Base-by-base conservation (phyloP, 2,888 invertebrate genomes). In the Euplexia lucipara region DNA sequence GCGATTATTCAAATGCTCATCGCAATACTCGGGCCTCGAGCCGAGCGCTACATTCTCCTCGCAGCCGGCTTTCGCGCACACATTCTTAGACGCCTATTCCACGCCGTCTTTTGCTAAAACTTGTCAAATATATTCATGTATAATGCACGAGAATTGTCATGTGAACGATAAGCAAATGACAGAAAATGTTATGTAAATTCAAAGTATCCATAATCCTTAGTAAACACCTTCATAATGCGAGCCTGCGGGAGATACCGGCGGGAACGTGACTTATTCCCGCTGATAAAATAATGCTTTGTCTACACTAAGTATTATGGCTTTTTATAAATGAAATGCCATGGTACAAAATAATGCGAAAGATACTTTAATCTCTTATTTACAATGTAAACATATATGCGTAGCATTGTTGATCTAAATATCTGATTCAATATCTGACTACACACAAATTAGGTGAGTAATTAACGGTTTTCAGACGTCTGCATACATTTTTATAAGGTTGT, bases 141-240 rank as follows among this genome's bases (percentile, higher is more conserved):
- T 92, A 91, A 92, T 93, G 91, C 90, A 90, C 92, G 86, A 90
- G 90, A 90, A 89, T 91, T 92, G 92, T 93, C 94, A 94, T 90
- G 91, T 91, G 90, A 90, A 86, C 91, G 94, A 94, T 94, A 94
- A 94, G 94, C 92, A 92, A 95, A 94, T 93, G 92, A 94, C 92
- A 92, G 91, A 93, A 94, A 93, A 94, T 92, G 94, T 91, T 93
- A 94, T 94, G 93, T 93, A 91, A 94, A 94, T 95, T 90, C 89
- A 86, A 90, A 90, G 89, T 88, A 88, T 89, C 91, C 86, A 91
- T 93, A 92, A 91, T 92, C 90, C 90, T 88, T 88, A 85, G 88
- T 88, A 90, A 91, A 90, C 89, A 89, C 90, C 88, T 90, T 88
- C 88, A 88, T 91, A 92, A 91, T 89, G 88, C 88, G 84, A 86